Evolutionary conservation across 2,113 vertebrate species (phyloP).

Genomic region (Blennius ocellaris): DNA sequence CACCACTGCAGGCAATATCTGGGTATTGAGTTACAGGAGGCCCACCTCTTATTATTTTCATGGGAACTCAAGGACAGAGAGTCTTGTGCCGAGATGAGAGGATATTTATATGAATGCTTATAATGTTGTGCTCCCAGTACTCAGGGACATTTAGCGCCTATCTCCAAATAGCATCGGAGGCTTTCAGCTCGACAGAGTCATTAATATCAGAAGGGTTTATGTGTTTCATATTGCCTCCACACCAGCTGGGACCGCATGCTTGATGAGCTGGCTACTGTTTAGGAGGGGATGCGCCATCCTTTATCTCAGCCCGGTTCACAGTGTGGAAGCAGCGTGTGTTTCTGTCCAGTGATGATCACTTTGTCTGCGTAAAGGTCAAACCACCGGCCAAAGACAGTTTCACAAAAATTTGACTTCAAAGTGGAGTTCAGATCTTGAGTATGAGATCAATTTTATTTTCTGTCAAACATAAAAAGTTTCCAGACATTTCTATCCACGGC

Average conservation of each 20-base stretch:
- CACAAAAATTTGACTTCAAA: slow-evolving; percentile 20
- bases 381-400: slow-evolving; percentile 17
- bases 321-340: slow-evolving; percentile 25
- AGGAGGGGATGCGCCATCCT: slow-evolving; percentile 42
- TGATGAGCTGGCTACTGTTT: slow-evolving; percentile 62
- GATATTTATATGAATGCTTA: slow-evolving; percentile 77
- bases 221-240: slow-evolving; percentile 76
- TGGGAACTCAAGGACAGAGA: slow-evolving; percentile 79
- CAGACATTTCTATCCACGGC: slow-evolving; percentile 12
- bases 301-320: slow-evolving; percentile 45
- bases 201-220: slow-evolving; percentile 78
- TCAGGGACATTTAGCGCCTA: slow-evolving; percentile 71
- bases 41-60: slow-evolving; percentile 80
- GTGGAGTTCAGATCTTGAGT: background rate
- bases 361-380: slow-evolving; percentile 47
- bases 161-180: slow-evolving; percentile 78
- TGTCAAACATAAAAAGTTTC: slow-evolving; percentile 2
- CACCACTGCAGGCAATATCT: slow-evolving; percentile 73
- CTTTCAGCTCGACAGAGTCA: slow-evolving; percentile 72
- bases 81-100: slow-evolving; percentile 65
- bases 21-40: slow-evolving; percentile 81
- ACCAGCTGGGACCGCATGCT: slow-evolving; percentile 69
- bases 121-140: slow-evolving; percentile 74
- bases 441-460: background rate
- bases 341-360: slow-evolving; percentile 46